These are phyloP conservation scores for Protonemura montana DNA, from an alignment of 2,888 invertebrate genomes.

Conservation along the genomic window DNA sequence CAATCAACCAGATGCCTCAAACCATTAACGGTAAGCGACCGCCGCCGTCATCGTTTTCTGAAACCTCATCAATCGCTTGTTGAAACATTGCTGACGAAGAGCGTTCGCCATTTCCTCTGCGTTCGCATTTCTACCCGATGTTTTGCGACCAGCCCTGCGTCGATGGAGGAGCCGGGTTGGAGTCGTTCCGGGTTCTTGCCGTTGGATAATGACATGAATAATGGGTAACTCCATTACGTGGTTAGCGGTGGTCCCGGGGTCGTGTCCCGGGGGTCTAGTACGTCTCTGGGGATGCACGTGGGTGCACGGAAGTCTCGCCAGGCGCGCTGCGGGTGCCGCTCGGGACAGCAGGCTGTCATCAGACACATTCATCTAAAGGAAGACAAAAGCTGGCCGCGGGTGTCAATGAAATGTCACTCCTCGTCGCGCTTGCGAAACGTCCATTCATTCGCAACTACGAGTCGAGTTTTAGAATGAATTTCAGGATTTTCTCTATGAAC, in stretches of 20 bases:
- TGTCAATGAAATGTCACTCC: too few species aligned
- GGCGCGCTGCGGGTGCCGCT: not conserved
- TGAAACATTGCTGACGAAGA: not conserved
- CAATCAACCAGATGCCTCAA: not conserved
- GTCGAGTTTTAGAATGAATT: too few species aligned
- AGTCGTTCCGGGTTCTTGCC: not conserved
- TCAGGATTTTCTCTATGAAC: too few species aligned
- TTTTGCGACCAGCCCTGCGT: too few species aligned
- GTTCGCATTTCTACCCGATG: too few species aligned
- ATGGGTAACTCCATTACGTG: not conserved
- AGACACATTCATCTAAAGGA: too few species aligned
- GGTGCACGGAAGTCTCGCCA: not conserved
- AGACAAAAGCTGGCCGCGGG: too few species aligned
- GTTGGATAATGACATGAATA: not conserved
- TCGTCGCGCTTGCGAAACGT: too few species aligned
- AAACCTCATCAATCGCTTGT: not conserved
- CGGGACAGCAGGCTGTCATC: not conserved
- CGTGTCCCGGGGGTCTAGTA: not conserved
- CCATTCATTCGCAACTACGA: too few species aligned
- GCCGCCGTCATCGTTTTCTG: not conserved
- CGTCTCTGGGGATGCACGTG: not conserved
- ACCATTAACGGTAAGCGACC: not conserved
- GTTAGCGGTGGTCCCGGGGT: not conserved
- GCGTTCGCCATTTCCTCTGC: not conserved
- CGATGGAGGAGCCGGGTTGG: constrained; percentile 19